Base-by-base conservation (phyloP, 2,113 vertebrate species). In the Chaetodon auriga region DNA sequence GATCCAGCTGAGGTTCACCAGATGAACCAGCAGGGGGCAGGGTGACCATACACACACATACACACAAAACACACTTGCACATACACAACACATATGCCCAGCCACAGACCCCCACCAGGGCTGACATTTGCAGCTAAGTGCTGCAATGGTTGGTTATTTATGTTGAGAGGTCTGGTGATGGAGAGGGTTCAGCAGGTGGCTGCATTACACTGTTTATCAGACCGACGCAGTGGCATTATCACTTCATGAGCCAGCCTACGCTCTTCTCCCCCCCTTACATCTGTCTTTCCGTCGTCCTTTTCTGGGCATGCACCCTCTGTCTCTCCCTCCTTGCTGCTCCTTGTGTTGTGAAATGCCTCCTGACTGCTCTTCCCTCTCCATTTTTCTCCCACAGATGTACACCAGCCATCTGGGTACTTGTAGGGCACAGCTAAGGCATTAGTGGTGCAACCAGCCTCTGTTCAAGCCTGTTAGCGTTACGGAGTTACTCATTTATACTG, bases 71-170 rank as follows among this genome's bases (percentile, higher is more conserved):
- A 69, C 43, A 51, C 41, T 49, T 62, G 78, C 49, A 30, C 60
- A 19, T 35, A 68, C 53, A 36, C 49, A 18, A 14, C 68, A 74
- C 86, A 75, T 75, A 78, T 80, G 77, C 74, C 63, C 45, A 76
- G 54, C 49, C 63, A 60, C 68, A 85, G 81, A 81, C 85, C 85
- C 83, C 87, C 84, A 90, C 80, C 76, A 89, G 80, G 79, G 25
- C 80, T 93, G 90, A 91, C 90, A 94, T 92, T 92, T 92, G 80
- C 89, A 87, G 87, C 85, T 84, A 89, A 92, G 91, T 92, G 87
- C 90, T 92, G 88, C 92, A 87, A 66, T 80, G 86, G 79, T 84
- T 86, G 74, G 62, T 88, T 93, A 87, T 95, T 91, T 93, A 89
- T 92, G 87, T 90, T 85, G 85, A 79, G 73, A 80, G 77, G 77